Percentiles rank a stretch among this genome's conserved stretches.
phyloP scores from a whole-genome alignment of 2,113 vertebrate genomes.

The Plectropomus leopardus region DNA sequence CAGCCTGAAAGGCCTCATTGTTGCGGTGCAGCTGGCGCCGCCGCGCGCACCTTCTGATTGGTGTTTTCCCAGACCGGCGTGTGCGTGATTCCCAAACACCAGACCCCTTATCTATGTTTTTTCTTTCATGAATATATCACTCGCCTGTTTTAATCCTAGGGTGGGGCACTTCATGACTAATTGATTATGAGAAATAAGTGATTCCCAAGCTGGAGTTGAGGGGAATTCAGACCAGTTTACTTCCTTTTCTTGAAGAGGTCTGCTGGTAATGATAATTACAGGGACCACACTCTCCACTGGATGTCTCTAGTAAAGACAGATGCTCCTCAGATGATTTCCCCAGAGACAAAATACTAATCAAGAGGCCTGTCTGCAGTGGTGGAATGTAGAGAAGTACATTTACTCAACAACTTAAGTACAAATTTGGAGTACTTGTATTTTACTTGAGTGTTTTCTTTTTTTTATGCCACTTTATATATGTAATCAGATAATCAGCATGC shows the following conservation, averaged over 20 bases:
- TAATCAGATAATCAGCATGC: too few relatives aligned
- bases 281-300: not conserved
- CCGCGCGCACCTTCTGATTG: conserved; percentile 50
- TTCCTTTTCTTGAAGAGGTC: not conserved
- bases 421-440: too few relatives aligned
- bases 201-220: conserved; percentile 6
- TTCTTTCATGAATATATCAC: not conserved
- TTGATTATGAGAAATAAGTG: conserved; percentile 49
- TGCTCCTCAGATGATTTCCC: conserved; percentile 28
- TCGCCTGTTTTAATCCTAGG: conserved; percentile 39
- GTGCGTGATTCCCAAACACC: conserved; percentile 43
- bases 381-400: too few relatives aligned
- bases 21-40: conserved; percentile 73
- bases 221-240: not conserved
- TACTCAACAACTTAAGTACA: too few relatives aligned
- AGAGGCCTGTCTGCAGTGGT: not conserved
- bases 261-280: not conserved
- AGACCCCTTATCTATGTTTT: conserved; percentile 11
- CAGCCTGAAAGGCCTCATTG: conserved; percentile 78
- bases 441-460: too few relatives aligned
- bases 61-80: conserved; percentile 45
- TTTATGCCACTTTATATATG: too few relatives aligned
- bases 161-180: conserved; percentile 71
- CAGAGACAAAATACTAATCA: not conserved
- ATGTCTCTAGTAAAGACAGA: not conserved